Evolutionary conservation across 2,797 vertebrate genomes (phyloP), one percentile per base, ranked within the genome.

Genomic region (Cossypha polioptera): DNA sequence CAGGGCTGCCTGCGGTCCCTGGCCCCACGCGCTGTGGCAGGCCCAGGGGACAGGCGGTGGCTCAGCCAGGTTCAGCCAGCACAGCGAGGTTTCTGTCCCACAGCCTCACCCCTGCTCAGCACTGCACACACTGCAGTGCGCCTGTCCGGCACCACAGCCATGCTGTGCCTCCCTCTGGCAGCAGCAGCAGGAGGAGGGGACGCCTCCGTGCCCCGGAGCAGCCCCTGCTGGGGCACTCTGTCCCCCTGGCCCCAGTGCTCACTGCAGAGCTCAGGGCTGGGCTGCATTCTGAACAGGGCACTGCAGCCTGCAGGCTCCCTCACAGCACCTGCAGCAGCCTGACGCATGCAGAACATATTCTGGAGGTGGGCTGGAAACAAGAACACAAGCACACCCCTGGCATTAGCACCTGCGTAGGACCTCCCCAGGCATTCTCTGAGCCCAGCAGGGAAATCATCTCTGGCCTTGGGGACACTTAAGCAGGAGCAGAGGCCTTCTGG

Each of bases 71-170:
- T 26, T 16, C 47, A 26, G 50, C 19, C 24, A n/a, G 43, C n/a
- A 42, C 31, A 48, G 31, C 3, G 3, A 66, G 19, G 13, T n/a
- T 50, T 63, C 86, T 76, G 36, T 79, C 8, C 33, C 35, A 3
- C 45, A 31, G 0, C 0, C 1, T 55, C 33, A 53, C 4, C 26
- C 33, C 55, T 15, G 40, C 15, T 72, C 0, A 2, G 47, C 58
- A 10, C 45, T n/a, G 11, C 40, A 33, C 11, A 5, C 21, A 2
- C 28, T 20, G n/a, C 2, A 0, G 7, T 36, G 31, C 51, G 82
- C 43, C 66, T 51, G 62, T 63, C 62, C 69, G 28, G 6, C 29
- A 13, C 3, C 40, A 16, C 38, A 48, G 48, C 43, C 21, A 1
- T 3, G 9, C 22, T 1, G 0, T 57, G 28, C 36, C 38, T 61